A percentile compares a stretch with the other conserved stretches of the same genome.
These are phyloP conservation scores for Heterotilapia buettikoferi DNA, from an alignment of 2,113 vertebrate genomes.

Conservation along the genomic window DNA sequence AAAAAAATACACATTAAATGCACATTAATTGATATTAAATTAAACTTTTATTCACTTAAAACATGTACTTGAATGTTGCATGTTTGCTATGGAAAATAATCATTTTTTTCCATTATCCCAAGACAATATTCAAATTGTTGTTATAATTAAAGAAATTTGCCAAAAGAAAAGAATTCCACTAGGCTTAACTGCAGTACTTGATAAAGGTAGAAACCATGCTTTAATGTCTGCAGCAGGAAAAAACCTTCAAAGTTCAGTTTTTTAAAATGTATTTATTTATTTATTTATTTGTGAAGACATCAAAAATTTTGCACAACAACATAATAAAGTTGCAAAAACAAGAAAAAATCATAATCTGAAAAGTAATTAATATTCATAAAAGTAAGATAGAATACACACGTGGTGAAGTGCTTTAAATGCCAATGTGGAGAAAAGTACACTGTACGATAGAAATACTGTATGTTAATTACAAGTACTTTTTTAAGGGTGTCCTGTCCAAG, in stretches of 20 bases:
- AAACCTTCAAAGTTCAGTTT: background rate
- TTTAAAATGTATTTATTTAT: rapidly evolving
- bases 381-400: no score
- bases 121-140: background rate
- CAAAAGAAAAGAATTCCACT: background rate
- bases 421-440: background rate
- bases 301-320: background rate
- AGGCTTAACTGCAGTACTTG: background rate
- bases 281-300: background rate
- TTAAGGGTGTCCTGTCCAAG: background rate
- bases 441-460: background rate
- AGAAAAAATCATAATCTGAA: background rate
- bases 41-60: background rate
- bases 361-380: background rate
- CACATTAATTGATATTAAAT: background rate
- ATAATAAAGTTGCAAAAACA: background rate
- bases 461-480: background rate
- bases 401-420: background rate
- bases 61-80: background rate
- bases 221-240: background rate
- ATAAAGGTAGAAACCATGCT: background rate
- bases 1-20: background rate
- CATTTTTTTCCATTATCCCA: background rate
- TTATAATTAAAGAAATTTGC: background rate
- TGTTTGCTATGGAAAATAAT: background rate